These are phyloP conservation scores for Procambarus virginalis DNA, from an alignment of 1,140 invertebrate genomes.

Conservation along the genomic window DNA sequence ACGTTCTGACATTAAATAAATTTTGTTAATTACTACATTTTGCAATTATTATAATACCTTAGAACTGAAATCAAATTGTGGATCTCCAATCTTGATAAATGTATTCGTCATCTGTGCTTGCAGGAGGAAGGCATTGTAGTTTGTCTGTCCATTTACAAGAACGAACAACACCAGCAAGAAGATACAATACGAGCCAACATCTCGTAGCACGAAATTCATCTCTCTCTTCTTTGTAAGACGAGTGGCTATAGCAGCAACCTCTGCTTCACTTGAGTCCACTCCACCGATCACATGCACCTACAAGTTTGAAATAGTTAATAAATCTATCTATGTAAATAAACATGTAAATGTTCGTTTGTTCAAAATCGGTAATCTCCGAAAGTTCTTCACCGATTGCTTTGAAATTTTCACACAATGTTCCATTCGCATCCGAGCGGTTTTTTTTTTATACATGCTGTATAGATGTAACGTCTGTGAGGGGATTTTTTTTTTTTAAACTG, in stretches of 20 bases:
- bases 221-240: constrained; percentile 60
- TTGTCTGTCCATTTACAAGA: constrained; percentile 76
- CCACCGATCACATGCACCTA: constrained; percentile 44
- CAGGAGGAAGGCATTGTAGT: constrained; percentile 75
- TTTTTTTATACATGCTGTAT: too few species aligned
- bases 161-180: constrained; percentile 77
- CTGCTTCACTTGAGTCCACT: constrained; percentile 24
- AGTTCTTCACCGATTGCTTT: too few species aligned
- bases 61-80: background rate
- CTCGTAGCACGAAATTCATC: constrained; percentile 53
- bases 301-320: too few species aligned
- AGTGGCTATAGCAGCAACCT: constrained; percentile 14
- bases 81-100: constrained; percentile 73
- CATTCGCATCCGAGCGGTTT: too few species aligned
- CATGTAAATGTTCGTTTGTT: too few species aligned
- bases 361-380: too few species aligned
- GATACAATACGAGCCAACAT: constrained; percentile 69
- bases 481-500: too few species aligned
- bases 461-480: too few species aligned
- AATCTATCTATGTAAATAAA: too few species aligned
- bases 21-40: too few species aligned
- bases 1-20: too few species aligned
- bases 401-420: too few species aligned
- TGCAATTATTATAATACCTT: background rate
- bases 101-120: constrained; percentile 58